Evolutionary conservation across 2,888 invertebrate genomes (phyloP), one percentile per base, ranked within the genome.

Genomic region (Scaptomyza polygonia): DNA sequence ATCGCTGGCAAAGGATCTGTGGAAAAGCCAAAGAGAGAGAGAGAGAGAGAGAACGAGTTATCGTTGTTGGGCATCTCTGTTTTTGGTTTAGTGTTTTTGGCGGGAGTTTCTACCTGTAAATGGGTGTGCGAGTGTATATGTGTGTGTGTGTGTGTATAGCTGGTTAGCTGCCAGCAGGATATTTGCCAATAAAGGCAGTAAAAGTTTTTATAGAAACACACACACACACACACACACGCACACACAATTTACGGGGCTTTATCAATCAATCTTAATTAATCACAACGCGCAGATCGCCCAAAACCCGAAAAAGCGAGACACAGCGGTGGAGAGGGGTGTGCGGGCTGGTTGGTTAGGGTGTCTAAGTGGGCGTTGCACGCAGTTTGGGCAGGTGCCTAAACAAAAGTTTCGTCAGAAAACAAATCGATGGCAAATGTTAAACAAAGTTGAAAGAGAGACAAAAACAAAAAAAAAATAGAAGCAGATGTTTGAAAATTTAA

Each of bases 201-300:
- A 72, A 85, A 79, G 68, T 87, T 82, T 82, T 87, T 87, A 82
- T 82, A 84, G 87, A 85, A 79, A 75, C 65, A 75, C 77, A 77
- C 83, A 32, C 36, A 30, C 65, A 39, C 43, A 40, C 49, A 21
- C 56, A 44, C 55, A 44, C 56, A 51, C 53, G 42, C 52, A 48
- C 52, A 62, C 40, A 53, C 62, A 63, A 66, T 75, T 74, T 72
- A 76, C 66, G 72, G 53, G 48, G 63, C 64, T 63, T 86, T 91
- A 91, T 91, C 91, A 90, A 90, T 90, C 90, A 90, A 90, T 91
- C 90, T 90, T 90, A 90, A 90, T 90, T 90, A 91, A 90, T 90
- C 90, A 90, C 81, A 88, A 68, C 76, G 79, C 87, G 77, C 85
- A 89, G 89, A 89, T 89, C 89, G 76, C 83, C 84, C 73, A 66